phyloP scores from a whole-genome alignment of 64 coral and sea anemone genomes.

The Actinia equina region DNA sequence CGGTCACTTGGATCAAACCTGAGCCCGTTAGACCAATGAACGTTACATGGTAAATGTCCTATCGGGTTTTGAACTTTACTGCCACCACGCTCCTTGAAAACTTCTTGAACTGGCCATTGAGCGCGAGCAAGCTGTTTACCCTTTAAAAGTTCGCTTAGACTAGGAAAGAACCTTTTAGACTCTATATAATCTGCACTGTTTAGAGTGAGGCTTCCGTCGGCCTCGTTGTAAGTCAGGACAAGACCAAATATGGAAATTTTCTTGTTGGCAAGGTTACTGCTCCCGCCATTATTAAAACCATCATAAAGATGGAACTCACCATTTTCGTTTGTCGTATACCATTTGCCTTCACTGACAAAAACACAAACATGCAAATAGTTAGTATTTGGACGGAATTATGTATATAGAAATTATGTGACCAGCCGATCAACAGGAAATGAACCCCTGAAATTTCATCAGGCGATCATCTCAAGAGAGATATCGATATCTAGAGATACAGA shows the following conservation, averaged over 20 bases:
- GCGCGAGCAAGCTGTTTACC: not conserved
- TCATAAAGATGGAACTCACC: constrained; percentile 48
- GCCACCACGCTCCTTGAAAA: not conserved
- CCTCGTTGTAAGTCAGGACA: constrained; percentile 30
- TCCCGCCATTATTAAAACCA: constrained; percentile 34
- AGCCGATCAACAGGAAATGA: not conserved
- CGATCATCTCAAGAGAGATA: not conserved
- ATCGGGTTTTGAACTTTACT: not conserved
- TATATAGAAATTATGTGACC: not conserved
- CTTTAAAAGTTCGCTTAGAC: not conserved
- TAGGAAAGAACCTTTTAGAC: constrained; percentile 12
- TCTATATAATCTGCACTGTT: not conserved
- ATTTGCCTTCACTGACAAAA: not conserved
- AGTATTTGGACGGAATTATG: not conserved
- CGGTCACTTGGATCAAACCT: constrained; percentile 25
- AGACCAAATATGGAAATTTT: constrained; percentile 57
- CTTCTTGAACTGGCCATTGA: not conserved
- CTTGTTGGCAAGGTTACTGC: not conserved
- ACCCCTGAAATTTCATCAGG: not conserved
- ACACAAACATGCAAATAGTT: not conserved
- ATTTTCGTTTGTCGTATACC: constrained; percentile 32
- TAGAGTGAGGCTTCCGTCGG: constrained; percentile 4
- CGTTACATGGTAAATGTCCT: constrained; percentile 21
- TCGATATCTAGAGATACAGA: not conserved
- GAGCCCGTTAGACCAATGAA: constrained; percentile 42